Evolutionary conservation across 2,113 vertebrate species (phyloP), one percentile per base, ranked within the genome.

Genomic region (Stegastes partitus): DNA sequence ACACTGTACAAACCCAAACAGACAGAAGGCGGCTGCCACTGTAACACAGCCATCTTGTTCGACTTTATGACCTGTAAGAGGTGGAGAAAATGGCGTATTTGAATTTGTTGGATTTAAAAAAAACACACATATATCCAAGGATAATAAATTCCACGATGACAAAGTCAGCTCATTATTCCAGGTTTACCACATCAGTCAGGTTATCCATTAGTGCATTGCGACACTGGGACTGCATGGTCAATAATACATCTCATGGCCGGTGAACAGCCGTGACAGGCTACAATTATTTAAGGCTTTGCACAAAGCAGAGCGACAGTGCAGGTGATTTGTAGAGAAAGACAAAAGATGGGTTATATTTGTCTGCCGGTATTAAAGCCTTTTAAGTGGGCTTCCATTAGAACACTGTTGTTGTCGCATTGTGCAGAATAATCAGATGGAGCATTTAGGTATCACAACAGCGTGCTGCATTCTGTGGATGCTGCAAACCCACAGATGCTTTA

Each of bases 251-350:
- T 79, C 68, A 1, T 51, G 67, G 74, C 67, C 65, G 37, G 58
- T 64, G 65, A 79, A 39, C 57, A 49, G 28, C 68, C 45, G 25
- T 66, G 83, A 89, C 81, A 87, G 83, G 72, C 76, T 76, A 9
- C 74, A 77, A 83, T 89, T 89, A 87, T 86, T 84, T 74, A 76
- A 68, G 25, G 73, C 65, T 74, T 58, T 59, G 11, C 59, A 79
- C 75, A 49, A 81, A 84, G 73, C 66, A 64, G 54, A 68, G 61
- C 65, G 75, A 23, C 68, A 19, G 42, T 11, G 45, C 31, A 66
- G 73, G 75, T 74, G 63, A 86, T 86, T 79, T 84, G 63, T 63
- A 47, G 70, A 81, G 44, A 47, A 53, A 65, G 58, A 84, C 63
- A 79, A 87, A 81, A 71, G 74, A 76, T 8, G 45, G 69, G 44